phyloP scores from a whole-genome alignment of 2,113 vertebrate species.

The Notothenia rossii region DNA sequence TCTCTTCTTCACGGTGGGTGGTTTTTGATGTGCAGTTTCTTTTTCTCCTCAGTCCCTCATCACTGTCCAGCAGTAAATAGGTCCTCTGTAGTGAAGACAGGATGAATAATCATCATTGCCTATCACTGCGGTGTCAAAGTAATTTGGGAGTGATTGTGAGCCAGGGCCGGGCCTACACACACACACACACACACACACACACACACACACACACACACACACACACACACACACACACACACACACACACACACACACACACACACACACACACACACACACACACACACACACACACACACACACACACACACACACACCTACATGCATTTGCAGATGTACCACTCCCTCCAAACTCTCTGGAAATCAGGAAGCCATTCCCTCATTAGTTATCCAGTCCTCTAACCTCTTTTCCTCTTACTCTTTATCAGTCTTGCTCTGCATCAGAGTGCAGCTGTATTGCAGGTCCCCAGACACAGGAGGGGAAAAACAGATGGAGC shows the following conservation, averaged over 20 bases:
- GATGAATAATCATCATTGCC: constrained; percentile 76
- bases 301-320: constrained; percentile 18
- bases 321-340: constrained; percentile 7
- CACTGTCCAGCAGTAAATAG: constrained; percentile 64
- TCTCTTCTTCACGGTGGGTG: constrained; percentile 71
- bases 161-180: constrained; percentile 16
- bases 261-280: not conserved
- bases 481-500: constrained; percentile 57
- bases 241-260: not conserved
- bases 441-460: constrained; percentile 57
- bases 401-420: constrained; percentile 25
- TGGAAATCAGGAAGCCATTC: constrained; percentile 60
- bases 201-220: constrained; percentile 6
- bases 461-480: constrained; percentile 48
- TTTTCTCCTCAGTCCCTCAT: constrained; percentile 59
- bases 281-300: constrained; percentile 4
- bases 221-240: not conserved
- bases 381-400: constrained; percentile 44
- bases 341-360: constrained; percentile 37
- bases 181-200: constrained; percentile 18
- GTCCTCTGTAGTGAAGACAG: constrained; percentile 66
- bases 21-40: constrained; percentile 59
- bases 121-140: constrained; percentile 74
- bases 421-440: constrained; percentile 36
- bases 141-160: constrained; percentile 69